Evolutionary conservation across 2,113 vertebrate genomes (phyloP).

Genomic region (Crotalus viridis): DNA sequence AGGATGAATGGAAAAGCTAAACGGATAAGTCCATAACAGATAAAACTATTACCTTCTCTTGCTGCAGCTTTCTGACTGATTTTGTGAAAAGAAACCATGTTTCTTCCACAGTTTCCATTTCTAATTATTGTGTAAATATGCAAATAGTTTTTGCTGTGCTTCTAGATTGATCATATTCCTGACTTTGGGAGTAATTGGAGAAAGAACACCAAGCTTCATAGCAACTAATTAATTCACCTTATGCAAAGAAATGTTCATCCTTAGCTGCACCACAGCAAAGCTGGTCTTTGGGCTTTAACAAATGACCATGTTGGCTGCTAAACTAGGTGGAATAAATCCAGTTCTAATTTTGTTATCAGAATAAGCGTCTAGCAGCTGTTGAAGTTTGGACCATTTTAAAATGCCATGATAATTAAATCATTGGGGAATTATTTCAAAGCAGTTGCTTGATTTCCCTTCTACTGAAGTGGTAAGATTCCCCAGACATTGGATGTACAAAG

Average conservation of each 20-base stretch:
- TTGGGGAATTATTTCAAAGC: conserved; percentile 1
- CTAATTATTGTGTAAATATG: neutral
- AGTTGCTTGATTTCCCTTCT: neutral
- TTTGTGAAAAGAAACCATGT: neutral
- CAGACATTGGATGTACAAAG: neutral
- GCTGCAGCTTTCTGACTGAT: conserved; percentile 3
- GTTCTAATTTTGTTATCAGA: neutral
- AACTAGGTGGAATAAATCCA: neutral
- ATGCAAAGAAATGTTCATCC: neutral
- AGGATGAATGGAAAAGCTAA: neutral
- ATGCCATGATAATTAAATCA: conserved; percentile 15
- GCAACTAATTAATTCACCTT: neutral
- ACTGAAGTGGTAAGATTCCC: neutral
- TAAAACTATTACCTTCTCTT: neutral
- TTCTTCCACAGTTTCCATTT: conserved; percentile 1
- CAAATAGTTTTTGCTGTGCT: neutral
- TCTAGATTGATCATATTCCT: neutral
- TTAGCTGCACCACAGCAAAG: neutral
- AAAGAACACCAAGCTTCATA: neutral
- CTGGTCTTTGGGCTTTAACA: neutral
- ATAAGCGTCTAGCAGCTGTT: neutral
- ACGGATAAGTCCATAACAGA: conserved; percentile 19
- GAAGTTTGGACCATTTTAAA: conserved; percentile 3
- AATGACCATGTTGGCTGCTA: neutral
- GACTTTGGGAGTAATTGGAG: neutral